phyloP scores from a whole-genome alignment of 2,797 vertebrate species.

The Diceros bicornis region DNA sequence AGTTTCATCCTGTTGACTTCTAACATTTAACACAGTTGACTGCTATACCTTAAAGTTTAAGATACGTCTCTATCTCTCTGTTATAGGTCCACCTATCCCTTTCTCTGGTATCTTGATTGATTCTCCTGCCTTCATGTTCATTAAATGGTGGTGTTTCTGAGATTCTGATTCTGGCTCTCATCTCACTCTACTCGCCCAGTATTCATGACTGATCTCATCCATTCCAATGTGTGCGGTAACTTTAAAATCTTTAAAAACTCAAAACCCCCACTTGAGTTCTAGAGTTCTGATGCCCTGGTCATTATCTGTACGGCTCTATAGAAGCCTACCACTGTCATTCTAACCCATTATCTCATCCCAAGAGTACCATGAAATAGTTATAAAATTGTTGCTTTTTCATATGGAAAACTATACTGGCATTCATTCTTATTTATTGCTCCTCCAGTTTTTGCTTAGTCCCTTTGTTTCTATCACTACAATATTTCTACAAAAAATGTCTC shows the following conservation, averaged over 20 bases:
- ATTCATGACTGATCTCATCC: not conserved
- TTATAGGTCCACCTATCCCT: not conserved
- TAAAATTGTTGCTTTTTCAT: constrained; percentile 37
- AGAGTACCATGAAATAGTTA: constrained; percentile 2
- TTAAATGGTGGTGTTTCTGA: not conserved
- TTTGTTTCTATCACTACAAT: not conserved
- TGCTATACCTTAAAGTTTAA: not conserved
- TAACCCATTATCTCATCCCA: not conserved
- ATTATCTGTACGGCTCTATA: not conserved
- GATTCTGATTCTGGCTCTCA: not conserved
- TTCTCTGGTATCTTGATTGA: not conserved
- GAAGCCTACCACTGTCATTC: not conserved
- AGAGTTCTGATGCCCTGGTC: not conserved
- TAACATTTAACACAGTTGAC: constrained; percentile 17
- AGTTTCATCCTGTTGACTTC: not conserved
- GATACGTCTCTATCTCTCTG: not conserved
- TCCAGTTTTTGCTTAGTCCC: not conserved
- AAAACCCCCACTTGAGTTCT: not conserved
- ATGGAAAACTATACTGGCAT: constrained; percentile 10
- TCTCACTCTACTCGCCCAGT: not conserved
- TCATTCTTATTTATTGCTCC: constrained; percentile 20
- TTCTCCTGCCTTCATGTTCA: not conserved
- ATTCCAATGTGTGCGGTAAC: not conserved
- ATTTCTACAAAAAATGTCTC: constrained; percentile 1
- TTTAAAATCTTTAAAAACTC: constrained; percentile 46